Evolutionary conservation across 2,888 invertebrate genomes (phyloP), one percentile per base, ranked within the genome.

Genomic region (Spatulosminthurus flaviceps): DNA sequence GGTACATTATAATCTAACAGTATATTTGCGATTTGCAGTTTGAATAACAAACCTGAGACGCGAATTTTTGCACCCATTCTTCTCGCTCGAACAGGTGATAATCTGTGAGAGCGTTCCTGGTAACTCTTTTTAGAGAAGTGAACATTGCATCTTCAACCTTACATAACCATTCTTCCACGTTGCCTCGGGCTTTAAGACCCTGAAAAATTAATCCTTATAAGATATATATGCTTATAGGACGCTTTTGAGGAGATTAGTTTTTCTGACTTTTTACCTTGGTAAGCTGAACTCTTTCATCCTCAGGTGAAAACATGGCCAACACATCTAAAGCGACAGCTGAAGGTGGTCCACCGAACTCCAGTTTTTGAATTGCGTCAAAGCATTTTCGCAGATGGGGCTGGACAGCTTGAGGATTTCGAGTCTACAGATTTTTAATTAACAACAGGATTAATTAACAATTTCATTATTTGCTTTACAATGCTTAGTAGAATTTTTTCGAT

Each of bases 71-170:
- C 5, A 95, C 92, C 94, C 96, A 95, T 71, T 91, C 90, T 19
- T 92, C 91, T 72, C 95, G 90, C 0, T 91, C 89, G 60, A 90
- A 90, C 4, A 87, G 86, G 83, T 90, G 88, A 87, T 91, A 94
- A 86, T 95, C 94, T 70, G 88, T 89, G 29, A 95, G 90, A 0
- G 94, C 92, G 19, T 87, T 87, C 86, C 94, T 94, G 92, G 95
- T 94, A 80, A 91, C 90, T 81, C 91, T 91, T 83, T 92, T 92
- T 7, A 95, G 90, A 0, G 94, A 92, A 0, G 91, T 88, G 85
- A 95, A 94, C 96, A 96, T 96, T 0, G 93, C 92, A 76, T 95
- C 93, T 87, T 96, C 96, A 0, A 96, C 96, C 88, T 95, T 95
- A 1, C 94, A 92, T 11, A 96, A 88, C 96, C 96, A 96, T 86